These are phyloP conservation scores for Xanthia icteritia DNA, from an alignment of 2,888 invertebrate species.

Conservation along the genomic window DNA sequence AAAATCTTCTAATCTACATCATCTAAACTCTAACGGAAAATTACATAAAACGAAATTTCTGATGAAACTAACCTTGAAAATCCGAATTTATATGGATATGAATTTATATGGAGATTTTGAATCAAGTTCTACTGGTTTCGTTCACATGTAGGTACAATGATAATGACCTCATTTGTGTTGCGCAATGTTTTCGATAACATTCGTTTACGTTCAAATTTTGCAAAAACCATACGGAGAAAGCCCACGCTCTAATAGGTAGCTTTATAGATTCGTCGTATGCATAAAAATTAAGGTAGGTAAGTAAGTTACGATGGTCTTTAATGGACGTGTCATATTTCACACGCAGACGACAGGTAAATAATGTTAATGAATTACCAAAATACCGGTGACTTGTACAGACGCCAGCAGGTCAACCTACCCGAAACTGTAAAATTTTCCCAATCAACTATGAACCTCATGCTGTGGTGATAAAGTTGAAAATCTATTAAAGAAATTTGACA, in stretches of 20 bases:
- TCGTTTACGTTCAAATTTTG: background rate
- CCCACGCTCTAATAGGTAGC: background rate
- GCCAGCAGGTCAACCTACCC: too few relatives aligned
- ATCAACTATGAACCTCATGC: too few relatives aligned
- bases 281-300: background rate
- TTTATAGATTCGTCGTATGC: background rate
- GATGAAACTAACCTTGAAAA: slow-evolving; percentile 51
- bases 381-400: slow-evolving; percentile 41
- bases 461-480: too few relatives aligned
- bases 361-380: slow-evolving; percentile 51
- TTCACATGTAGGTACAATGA: slow-evolving; percentile 39
- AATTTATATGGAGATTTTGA: slow-evolving; percentile 30
- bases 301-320: background rate
- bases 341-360: slow-evolving; percentile 10
- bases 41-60: background rate
- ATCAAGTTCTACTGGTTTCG: slow-evolving; percentile 46
- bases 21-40: background rate
- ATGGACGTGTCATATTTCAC: slow-evolving; percentile 10
- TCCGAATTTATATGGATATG: slow-evolving; percentile 20
- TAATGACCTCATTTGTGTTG: slow-evolving; percentile 61
- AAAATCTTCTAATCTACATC: background rate
- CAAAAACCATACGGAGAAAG: slow-evolving; percentile 18
- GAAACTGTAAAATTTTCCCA: too few relatives aligned
- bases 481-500: too few relatives aligned
- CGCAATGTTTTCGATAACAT: slow-evolving; percentile 41